Base-by-base conservation (phyloP, 2,888 invertebrate genomes). In the Laspeyria flexula region DNA sequence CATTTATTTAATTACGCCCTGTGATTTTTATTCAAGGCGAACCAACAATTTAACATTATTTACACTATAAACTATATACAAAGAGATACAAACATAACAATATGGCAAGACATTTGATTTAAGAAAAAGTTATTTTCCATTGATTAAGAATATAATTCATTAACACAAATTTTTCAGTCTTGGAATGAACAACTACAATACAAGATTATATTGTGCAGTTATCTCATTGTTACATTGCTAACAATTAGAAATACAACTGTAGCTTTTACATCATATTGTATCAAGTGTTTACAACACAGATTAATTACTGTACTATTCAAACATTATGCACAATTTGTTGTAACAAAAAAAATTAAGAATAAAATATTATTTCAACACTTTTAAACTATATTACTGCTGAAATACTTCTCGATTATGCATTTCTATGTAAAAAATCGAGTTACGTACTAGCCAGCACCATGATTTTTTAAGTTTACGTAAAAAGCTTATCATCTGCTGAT, bases 61-160 rank as follows among this genome's bases (percentile, higher is more conserved):
- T 55, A 55, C 54, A 29, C 60, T 73, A 58, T 60, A 59, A 62
- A 70, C 69, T 81, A 77, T 81, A 51, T 74, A 76, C 69, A 78
- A 66, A 72, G 75, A 25, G 16, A 60, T 69, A 59, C 70, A 73
- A 75, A 74, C 61, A 70, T 60, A 44, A 56, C 43, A 34, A 6
- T 31, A 57, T 56, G 64, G 53, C 55, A 64, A 65, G 58, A 61
- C 51, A 65, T 49, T n/a, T 58, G 53, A 61, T 63, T 63, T 59
- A 63, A 57, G 38, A 43, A 59, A 49, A 46, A 12, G 25, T 9
- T 25, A 15, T 4, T 3, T 33, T 33, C 15, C 12, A 3, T 33
- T 7, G 1, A 30, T 13, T 11, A n/a, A 3, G 15, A 10, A 15
- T 15, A n/a, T 34, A 15, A 33, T 34, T 18, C 18, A 13, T 34